Base-by-base conservation (phyloP, 2,113 vertebrate species). In the Muntiacus reevesi region DNA sequence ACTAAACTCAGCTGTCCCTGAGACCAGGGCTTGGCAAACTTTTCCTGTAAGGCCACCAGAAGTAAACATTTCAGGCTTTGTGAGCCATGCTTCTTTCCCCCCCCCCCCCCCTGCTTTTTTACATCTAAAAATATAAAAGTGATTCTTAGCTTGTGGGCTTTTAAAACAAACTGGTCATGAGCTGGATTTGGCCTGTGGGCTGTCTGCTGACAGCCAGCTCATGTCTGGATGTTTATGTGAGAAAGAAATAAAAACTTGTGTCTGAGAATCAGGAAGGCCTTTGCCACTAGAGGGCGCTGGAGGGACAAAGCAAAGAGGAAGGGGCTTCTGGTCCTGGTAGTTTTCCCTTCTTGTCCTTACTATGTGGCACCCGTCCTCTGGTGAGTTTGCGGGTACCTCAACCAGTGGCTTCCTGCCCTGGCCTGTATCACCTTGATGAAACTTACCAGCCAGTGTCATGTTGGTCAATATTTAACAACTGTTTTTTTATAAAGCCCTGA, bases 381-480 rank as follows among this genome's bases (percentile, higher is more conserved):
- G 10, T 60, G 30, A 78, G 19, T 91, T 67, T 3, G 1, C 27
- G 47, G 84, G 25, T 16, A 87, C 79, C 76, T 84, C 27, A 57
- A 30, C 76, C 36, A 13, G 16, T 10, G 30, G 45, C 17, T 94
- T 93, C 52, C 30, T 87, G 40, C 14, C 76, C 19, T 83, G 74
- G 54, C 40, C 59, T 85, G 43, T 2, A 27, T 40, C 23, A n/a
- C 33, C 60, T 67, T 30, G 81, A 90, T 25, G 82, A 86, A 81
- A 17, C 8, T 79, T 17, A 81, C 43, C 6, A 64, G 40, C 28
- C 55, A 60, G 33, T 87, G 25, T 36, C 81, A 25, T n/a, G 21
- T 50, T 87, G 47, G 76, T n/a, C 83, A 54, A 82, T 82, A 91
- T 64, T 93, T 96, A 95, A 89, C 25, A 95, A 90, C 2, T n/a